These are phyloP conservation scores for Ceraclea dissimilis DNA, from an alignment of 2,888 invertebrate species.

Conservation along the genomic window DNA sequence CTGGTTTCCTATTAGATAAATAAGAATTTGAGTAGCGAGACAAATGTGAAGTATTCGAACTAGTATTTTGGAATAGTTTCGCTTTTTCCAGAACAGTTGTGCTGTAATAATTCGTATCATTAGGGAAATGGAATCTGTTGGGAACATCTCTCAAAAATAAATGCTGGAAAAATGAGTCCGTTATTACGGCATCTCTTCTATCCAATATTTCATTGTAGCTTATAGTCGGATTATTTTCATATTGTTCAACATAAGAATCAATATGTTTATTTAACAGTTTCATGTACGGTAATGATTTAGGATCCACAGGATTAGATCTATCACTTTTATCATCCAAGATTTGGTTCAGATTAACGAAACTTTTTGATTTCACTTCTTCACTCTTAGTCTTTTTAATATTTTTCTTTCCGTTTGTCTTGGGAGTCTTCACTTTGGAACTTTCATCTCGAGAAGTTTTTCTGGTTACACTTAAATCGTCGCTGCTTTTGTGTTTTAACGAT, in stretches of 20 bases:
- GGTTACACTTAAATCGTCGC: slow-evolving; percentile 1
- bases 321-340: slow-evolving; percentile 11
- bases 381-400: slow-evolving; percentile 26
- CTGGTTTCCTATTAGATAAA: slow-evolving; percentile 60
- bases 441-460: slow-evolving; percentile 27
- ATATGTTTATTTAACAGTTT: slow-evolving; percentile 20
- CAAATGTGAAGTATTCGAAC: slow-evolving; percentile 49
- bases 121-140: slow-evolving; percentile 28
- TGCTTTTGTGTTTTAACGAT: not conserved
- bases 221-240: slow-evolving; percentile 24
- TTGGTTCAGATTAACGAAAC: slow-evolving; percentile 10
- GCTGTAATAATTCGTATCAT: slow-evolving; percentile 37
- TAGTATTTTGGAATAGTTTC: slow-evolving; percentile 56
- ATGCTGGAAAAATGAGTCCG: slow-evolving; percentile 64
- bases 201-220: slow-evolving; percentile 45
- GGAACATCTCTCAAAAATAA: slow-evolving; percentile 53
- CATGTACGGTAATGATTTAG: slow-evolving; percentile 7
- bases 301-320: not conserved
- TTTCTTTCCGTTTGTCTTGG: slow-evolving; percentile 24
- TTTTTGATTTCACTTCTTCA: slow-evolving; percentile 25
- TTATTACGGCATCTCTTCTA: slow-evolving; percentile 52
- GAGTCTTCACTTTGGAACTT: slow-evolving; percentile 29
- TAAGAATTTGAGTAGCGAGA: slow-evolving; percentile 54
- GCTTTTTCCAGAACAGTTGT: slow-evolving; percentile 63
- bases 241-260: slow-evolving; percentile 20